These are phyloP conservation scores for Cyanoliseus patagonus DNA, from an alignment of 2,113 vertebrate genomes.

Conservation along the genomic window DNA sequence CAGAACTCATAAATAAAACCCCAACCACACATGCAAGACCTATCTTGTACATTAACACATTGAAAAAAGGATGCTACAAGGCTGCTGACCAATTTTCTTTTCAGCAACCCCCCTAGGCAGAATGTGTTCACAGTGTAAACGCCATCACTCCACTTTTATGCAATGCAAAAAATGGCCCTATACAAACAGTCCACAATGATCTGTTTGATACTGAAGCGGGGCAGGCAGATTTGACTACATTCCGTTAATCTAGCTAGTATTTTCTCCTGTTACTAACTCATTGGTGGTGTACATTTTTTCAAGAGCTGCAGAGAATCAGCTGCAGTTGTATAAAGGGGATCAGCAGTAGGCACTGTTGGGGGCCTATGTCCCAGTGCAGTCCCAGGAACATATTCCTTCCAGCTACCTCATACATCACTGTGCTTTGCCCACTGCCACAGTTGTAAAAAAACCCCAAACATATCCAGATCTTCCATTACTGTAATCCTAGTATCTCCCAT, in stretches of 20 bases:
- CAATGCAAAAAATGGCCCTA: background rate
- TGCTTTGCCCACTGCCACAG: background rate
- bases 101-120: background rate
- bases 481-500: background rate
- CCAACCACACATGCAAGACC: background rate
- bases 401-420: background rate
- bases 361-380: background rate
- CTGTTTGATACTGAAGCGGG: background rate
- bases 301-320: background rate
- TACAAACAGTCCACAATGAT: background rate
- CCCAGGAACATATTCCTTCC: background rate
- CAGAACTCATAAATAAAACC: background rate
- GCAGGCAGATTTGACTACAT: background rate
- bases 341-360: background rate
- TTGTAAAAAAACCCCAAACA: background rate
- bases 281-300: background rate
- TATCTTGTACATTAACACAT: background rate
- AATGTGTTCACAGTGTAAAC: background rate
- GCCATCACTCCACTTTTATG: background rate
- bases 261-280: background rate
- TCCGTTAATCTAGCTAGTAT: background rate
- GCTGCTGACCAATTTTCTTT: background rate
- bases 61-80: constrained; percentile 6
- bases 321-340: background rate
- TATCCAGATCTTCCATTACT: background rate